Evolutionary conservation across 92 coral and sea anemone genomes (phyloP), one percentile per base, ranked within the genome.

Genomic region (Epizoanthus illoricatus): DNA sequence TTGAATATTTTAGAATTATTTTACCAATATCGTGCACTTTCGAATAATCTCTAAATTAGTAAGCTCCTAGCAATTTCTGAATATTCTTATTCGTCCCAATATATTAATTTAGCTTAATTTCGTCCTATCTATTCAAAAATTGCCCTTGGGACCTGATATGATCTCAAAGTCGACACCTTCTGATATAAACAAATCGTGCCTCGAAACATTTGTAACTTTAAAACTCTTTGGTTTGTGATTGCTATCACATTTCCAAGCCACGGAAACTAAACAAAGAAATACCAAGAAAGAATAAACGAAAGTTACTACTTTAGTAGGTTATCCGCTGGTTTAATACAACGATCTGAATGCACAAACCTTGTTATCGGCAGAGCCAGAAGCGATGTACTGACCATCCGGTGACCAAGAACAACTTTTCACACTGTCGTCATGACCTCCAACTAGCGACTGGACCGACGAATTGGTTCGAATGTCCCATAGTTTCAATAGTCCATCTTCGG

Each of bases 381-480:
- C 99, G 70, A 97, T 85, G 71, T 97, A 97, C 16, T 90, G 88
- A 11, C 93, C 92, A 19, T 92, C 90, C 0, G 92, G 88, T 17
- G 98, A 94, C 99, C 99, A 97, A 3, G 97, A 87, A 62, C 99
- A 97, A 28, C 93, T 80, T 52, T 91, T 92, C 2, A 97, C 89
- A 23, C 97, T 86, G 58, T 97, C 99, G 60, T 97, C 99, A 49
- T 97, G 99, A 7, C 98, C 99, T 24, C 99, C 99, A 8, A 97
- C 93, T 7, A 93, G 85, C 36, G 94, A 88, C 90, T 89, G 87
- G 5, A 88, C 93, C 33, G 97, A 89, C 4, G 86, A 76, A 7
- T 90, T 91, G 9, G 85, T 78, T 41, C 99, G 86, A 28, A 90
- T 76, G 75, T 97, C 99, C 99, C 99, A 97, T 41, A 97, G 89